These are phyloP conservation scores for Drosophila arawakana DNA, from an alignment of 1,140 invertebrate genomes.

Conservation along the genomic window DNA sequence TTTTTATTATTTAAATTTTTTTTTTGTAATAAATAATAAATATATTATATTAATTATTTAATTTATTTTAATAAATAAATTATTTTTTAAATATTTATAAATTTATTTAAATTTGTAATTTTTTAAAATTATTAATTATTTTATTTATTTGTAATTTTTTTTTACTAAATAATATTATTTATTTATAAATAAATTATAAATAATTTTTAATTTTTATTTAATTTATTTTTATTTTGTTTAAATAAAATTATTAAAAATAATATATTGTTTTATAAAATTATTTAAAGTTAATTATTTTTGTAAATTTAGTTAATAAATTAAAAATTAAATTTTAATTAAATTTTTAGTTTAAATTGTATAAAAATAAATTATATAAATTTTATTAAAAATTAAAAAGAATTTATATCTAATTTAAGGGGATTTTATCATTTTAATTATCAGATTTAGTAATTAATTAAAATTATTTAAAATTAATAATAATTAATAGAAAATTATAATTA, in stretches of 20 bases:
- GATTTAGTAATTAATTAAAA: constrained; percentile 1
- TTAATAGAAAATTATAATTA: constrained; percentile 5
- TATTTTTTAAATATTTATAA: neutral
- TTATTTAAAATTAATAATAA: constrained; percentile 2
- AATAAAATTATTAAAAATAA: constrained; percentile 8
- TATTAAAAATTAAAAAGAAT: neutral
- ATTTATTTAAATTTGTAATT: constrained; percentile 8
- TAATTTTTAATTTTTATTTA: constrained; percentile 3
- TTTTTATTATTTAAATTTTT: neutral
- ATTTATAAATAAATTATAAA: too few species aligned
- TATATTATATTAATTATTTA: neutral
- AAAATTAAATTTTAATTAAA: neutral
- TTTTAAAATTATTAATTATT: neutral
- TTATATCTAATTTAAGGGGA: too few species aligned
- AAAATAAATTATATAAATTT: constrained; percentile 29
- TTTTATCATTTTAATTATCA: too few species aligned
- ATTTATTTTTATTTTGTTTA: neutral
- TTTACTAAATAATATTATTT: neutral
- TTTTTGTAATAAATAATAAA: neutral
- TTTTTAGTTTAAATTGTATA: constrained; percentile 1
- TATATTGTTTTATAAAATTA: constrained; percentile 5
- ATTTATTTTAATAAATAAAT: constrained; percentile 15
- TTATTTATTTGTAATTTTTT: neutral
- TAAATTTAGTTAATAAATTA: neutral
- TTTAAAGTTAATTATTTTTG: constrained; percentile 33